Base-by-base conservation (phyloP, 2,113 vertebrate species). In the Laticauda colubrina region DNA sequence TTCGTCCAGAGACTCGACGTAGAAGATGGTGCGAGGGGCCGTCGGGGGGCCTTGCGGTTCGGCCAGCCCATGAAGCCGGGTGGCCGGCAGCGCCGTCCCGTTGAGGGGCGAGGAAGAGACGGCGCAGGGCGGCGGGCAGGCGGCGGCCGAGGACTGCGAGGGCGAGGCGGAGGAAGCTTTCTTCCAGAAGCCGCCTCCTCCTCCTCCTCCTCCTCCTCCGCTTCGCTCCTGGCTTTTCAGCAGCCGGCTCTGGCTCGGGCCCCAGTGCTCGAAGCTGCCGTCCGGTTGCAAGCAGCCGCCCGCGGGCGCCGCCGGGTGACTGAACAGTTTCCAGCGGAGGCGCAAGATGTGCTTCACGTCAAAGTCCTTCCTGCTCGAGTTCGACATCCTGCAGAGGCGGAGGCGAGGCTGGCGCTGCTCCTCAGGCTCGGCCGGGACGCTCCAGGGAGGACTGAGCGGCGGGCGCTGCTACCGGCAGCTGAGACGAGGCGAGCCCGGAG, bases 241-340 rank as follows among this genome's bases (percentile, higher is more conserved):
- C 92, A 98, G 95, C 64, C 97, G 97, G 92, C 94, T 97, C 93
- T 98, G 98, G 95, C 97, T 98, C n/a, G 97, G 97, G 20, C 98
- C 98, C 98, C 98, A 98, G 64, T 98, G 97, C 95, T 98, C 98
- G 89, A 98, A 98, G 94, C 98, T 95, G 94, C 97, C 97, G 94
- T 95, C 97, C 48, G 95, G 97, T 96, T 96, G 87, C 93, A 97
- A 97, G 85, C 97, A 93, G 87, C 97, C 97, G 89, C 96, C 96
- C 59, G 96, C 96, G 43, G 96, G 94, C 89, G 96, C 94, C 43
- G 97, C 93, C 1, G 97, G 97, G 96, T 98, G 98, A 92, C 97
- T 98, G 97, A 98, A 98, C 95, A 98, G 97, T 97, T 98, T 98
- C 97, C 98, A 98, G 95, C 97, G 98, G 94, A 98, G 97, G 93